Base-by-base conservation (phyloP, 1,140 invertebrate genomes). In the Stegodyphus dumicola region DNA sequence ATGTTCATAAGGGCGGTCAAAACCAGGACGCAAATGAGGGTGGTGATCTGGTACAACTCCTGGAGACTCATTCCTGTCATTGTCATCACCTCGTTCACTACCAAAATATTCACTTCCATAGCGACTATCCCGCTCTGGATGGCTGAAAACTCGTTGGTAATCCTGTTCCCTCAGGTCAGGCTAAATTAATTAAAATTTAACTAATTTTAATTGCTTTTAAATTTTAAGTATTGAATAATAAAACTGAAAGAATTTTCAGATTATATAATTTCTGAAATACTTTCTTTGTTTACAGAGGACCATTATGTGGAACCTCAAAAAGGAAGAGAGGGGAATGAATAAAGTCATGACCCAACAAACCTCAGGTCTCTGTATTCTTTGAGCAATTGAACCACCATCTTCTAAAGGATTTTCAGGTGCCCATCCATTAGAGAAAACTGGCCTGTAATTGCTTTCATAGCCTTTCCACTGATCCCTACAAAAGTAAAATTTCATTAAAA, bases 401-500 rank as follows among this genome's bases (percentile, higher is more conserved):
- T 78, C 77, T 51, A 86, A 56, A 52, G 85, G 85, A 86, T 86
- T 79, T 86, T 86, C 85, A n/a, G 96, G 96, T 0, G 95, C 94
- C 96, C 96, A 98, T 4, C 97, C 97, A 91, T 98, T 96, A 92
- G 96, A 95, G 90, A 98, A 99, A n/a, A 97, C 94, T 10, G 98
- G 97, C 89, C 96, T 95, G 90, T 98, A 99, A 53, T 18, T 80
- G 0, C 95, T 94, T 1, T 93, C 94, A 66, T 86, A 80, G 10
- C 85, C 85, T 81, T 81, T 86, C 85, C 85, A 86, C 53, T 86
- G 85, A 53, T 86, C 77, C 53, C 85, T 86, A 49, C 10, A 79
- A 66, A 7, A 69, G 9, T 18, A 52, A 76, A 15, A 73, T 60
- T 60, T 10, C 5, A 18, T 18, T 18, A 18, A 33, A 69, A n/a